Evolutionary conservation across 2,888 invertebrate species (phyloP).

Genomic region (Pterostichus niger): DNA sequence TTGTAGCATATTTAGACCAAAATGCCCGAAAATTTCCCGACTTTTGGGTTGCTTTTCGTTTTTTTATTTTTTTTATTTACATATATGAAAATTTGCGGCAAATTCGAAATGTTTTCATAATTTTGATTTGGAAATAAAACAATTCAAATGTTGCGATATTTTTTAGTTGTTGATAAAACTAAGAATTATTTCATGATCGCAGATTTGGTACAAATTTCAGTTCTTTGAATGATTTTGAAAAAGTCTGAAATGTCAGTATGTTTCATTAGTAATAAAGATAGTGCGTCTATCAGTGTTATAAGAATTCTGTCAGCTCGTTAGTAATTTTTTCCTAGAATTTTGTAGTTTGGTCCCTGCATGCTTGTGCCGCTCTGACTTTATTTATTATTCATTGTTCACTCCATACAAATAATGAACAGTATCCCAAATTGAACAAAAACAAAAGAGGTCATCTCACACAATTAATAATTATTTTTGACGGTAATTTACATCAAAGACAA

Average conservation of each 20-base stretch:
- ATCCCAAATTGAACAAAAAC: conserved; percentile 7
- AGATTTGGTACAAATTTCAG: conserved; percentile 36
- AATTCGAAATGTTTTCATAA: conserved; percentile 21
- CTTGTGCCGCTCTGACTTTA: conserved; percentile 69
- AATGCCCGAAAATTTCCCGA: conserved; percentile 64
- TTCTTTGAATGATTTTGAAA: conserved; percentile 19
- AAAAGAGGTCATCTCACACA: conserved; percentile 23
- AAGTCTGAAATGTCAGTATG: conserved; percentile 7
- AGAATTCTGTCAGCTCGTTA: conserved; percentile 51
- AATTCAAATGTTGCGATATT: conserved; percentile 7
- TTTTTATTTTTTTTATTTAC: conserved; percentile 46
- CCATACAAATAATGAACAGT: conserved; percentile 25
- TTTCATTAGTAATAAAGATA: conserved; percentile 27
- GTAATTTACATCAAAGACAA: conserved; percentile 44
- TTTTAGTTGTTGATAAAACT: not conserved
- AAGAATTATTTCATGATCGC: conserved; percentile 7
- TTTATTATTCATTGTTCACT: conserved; percentile 51
- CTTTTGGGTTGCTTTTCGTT: conserved; percentile 25
- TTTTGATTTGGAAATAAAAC: not conserved
- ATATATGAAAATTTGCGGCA: conserved; percentile 44
- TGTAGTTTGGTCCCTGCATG: conserved; percentile 72
- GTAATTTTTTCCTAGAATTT: conserved; percentile 62
- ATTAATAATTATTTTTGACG: conserved; percentile 40
- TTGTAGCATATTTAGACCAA: conserved; percentile 41
- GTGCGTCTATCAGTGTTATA: conserved; percentile 48